Base-by-base conservation (phyloP, 2,113 vertebrate genomes). In the Psittacara wagleri region DNA sequence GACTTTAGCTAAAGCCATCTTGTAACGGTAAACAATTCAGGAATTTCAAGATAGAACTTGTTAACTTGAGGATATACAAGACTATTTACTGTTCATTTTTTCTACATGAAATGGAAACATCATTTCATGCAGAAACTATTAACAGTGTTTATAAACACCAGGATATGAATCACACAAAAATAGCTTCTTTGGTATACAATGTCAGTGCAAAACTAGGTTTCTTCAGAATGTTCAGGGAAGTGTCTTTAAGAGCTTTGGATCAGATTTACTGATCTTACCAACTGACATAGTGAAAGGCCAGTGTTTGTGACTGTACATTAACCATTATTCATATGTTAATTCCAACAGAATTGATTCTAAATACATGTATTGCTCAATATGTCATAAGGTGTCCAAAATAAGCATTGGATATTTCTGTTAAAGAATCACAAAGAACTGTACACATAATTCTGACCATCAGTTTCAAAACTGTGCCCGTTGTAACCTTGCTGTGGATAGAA, bases 101-200 rank as follows among this genome's bases (percentile, higher is more conserved):
- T 74, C 27, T 37, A 76, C 28, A 51, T 73, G 87, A 63, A 74
- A n/a, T 89, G 59, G 91, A 96, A 98, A 89, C 68, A 75, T 70
- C 5, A n/a, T 90, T 97, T 78, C 41, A 55, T 73, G 84, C 78
- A 92, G 73, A 96, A 96, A 94, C 88, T 80, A 89, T 81, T 78
- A 88, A 87, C 81, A 78, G 79, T 95, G 89, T 96, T 92, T 95
- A 90, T 72, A 88, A 95, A 93, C 62, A 95, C n/a, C 91, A 95
- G 91, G 72, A 94, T 95, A 84, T 80, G 91, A 97, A 95, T 96
- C 94, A 96, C 61, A 93, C 54, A 78, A 95, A 96, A 98, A 97
- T 41, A 96, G 48, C 51, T 94, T 92, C 43, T 84, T 72, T 23
- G 10, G 51, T 84, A 35, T 83, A 92, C 86, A 94, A 63, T 44